Evolutionary conservation across 30 jellyfish, hydroid and myxozoan genomes (phyloP).

Genomic region (Phacellophora camtschatica): DNA sequence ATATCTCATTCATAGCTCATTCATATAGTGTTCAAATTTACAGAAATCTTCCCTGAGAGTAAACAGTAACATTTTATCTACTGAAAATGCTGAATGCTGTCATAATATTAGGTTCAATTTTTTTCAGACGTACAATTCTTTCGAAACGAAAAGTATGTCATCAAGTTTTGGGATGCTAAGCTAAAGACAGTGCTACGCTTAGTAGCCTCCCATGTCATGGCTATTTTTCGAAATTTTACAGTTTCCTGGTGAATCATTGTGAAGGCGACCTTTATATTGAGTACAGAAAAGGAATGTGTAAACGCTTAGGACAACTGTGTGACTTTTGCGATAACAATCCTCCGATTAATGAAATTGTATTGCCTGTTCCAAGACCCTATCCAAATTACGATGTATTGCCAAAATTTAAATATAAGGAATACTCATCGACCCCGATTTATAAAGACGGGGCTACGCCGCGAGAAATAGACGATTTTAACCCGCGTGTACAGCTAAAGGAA

Average conservation of each 20-base stretch:
- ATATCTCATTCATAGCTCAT: too few species aligned
- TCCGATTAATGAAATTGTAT: neutral
- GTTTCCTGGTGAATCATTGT: neutral
- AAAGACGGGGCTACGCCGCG: neutral
- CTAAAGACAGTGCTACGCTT: neutral
- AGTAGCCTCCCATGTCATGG: neutral
- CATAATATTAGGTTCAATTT: too few species aligned
- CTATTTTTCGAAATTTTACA: neutral
- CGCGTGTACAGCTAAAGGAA: neutral
- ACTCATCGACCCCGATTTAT: neutral
- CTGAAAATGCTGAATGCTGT: too few species aligned
- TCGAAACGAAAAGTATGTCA: neutral
- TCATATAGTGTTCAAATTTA: too few species aligned
- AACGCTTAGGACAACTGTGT: neutral
- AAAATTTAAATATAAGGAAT: neutral
- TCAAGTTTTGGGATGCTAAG: neutral
- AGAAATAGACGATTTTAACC: constrained; percentile 1
- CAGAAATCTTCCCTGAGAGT: too few species aligned
- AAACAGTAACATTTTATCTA: too few species aligned
- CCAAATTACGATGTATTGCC: neutral
- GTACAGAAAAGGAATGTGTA: neutral
- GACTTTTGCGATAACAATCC: neutral
- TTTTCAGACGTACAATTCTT: neutral
- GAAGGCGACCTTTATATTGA: neutral
- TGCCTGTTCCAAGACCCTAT: neutral